Conservation (phyloP, 2,797 vertebrate species). For the Dromococcyx pavoninus region DNA sequence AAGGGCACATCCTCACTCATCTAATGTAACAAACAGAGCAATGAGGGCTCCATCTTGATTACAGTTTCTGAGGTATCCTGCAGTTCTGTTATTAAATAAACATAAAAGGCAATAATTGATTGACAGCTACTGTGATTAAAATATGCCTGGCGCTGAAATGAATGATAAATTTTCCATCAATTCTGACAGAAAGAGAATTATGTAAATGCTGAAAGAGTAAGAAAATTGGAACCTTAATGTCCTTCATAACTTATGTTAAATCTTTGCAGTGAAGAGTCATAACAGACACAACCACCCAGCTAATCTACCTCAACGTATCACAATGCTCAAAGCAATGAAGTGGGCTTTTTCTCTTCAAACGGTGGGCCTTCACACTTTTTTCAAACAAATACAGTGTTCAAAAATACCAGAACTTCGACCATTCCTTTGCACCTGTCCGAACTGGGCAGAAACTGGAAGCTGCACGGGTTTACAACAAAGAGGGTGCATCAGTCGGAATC, state of each 20-base stretch:
- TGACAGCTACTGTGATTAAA: constrained; percentile 22
- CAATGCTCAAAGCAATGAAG: neutral
- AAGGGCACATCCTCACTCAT: neutral
- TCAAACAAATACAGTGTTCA: neutral
- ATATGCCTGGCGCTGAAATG: neutral
- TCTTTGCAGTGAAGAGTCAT: neutral
- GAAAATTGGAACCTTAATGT: neutral
- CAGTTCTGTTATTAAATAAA: constrained; percentile 55
- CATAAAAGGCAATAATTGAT: constrained; percentile 24
- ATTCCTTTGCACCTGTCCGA: neutral
- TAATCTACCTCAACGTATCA: neutral
- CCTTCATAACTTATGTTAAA: neutral
- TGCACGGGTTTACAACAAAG: neutral
- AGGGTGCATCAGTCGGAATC: neutral
- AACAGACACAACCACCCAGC: neutral
- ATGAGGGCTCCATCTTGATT: neutral
- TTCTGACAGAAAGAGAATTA: neutral
- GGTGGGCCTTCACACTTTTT: neutral
- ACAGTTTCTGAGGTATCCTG: constrained; percentile 6
- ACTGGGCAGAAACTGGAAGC: neutral
- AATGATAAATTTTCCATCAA: neutral
- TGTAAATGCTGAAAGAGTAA: neutral
- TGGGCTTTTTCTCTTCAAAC: neutral
- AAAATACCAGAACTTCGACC: neutral
- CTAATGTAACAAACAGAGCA: neutral